These are phyloP conservation scores for Petrocephalus microphthalmus DNA, from an alignment of 2,113 vertebrate genomes.

Conservation along the genomic window DNA sequence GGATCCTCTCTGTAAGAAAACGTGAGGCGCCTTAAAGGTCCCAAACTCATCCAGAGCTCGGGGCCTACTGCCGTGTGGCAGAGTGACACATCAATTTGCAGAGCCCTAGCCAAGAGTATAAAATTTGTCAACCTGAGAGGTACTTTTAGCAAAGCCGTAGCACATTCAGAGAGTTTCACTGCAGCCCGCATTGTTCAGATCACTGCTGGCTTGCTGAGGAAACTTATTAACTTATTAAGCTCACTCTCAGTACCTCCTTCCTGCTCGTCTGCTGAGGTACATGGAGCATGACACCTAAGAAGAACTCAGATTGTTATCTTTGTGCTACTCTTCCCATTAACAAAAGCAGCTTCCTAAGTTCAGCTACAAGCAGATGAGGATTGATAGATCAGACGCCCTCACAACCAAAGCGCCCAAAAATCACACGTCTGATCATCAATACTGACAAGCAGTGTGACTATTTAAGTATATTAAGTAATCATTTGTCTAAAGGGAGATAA, in stretches of 20 bases:
- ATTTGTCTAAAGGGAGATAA: not conserved
- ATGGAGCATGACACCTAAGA: not conserved
- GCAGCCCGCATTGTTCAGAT: not conserved
- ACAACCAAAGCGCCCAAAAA: not conserved
- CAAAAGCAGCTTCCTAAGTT: conserved; percentile 21
- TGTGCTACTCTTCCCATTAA: conserved; percentile 41
- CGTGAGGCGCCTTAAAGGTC: conserved; percentile 30
- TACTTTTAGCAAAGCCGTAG: conserved; percentile 17
- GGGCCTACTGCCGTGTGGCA: not conserved
- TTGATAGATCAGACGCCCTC: not conserved
- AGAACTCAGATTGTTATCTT: conserved; percentile 45
- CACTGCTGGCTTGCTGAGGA: not conserved
- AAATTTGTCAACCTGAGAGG: conserved; percentile 14
- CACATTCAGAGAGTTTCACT: not conserved
- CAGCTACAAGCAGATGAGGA: not conserved
- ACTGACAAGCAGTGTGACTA: not conserved
- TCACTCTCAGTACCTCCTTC: not conserved
- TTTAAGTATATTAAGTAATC: not conserved
- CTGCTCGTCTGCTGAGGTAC: conserved; percentile 18
- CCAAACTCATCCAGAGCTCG: not conserved
- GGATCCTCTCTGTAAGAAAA: conserved; percentile 57
- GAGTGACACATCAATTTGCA: conserved; percentile 24
- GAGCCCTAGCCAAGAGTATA: not conserved
- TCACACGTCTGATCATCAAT: not conserved
- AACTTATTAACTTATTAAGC: not conserved